These are phyloP conservation scores for Neelides sp. DNA, from an alignment of 1,140 invertebrate species.

Conservation along the genomic window DNA sequence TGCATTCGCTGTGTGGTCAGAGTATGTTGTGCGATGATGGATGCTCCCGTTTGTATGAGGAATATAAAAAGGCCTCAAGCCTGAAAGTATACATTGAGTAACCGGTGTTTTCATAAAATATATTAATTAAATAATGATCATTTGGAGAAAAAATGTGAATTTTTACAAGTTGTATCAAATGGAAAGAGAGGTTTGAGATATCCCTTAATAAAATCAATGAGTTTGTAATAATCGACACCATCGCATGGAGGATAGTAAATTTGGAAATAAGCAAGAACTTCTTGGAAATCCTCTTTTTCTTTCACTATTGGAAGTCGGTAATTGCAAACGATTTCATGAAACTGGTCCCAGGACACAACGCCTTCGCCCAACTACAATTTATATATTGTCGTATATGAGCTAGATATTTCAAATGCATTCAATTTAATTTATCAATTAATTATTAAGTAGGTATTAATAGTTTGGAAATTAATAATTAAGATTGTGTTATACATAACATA, in stretches of 20 bases:
- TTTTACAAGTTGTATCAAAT: constrained; percentile 19
- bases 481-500: too few relatives aligned
- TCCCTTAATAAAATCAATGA: constrained; percentile 26
- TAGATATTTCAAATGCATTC: too few relatives aligned
- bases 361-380: constrained; percentile 21
- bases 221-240: constrained; percentile 18
- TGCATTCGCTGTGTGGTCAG: constrained; percentile 19
- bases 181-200: constrained; percentile 20
- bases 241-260: constrained; percentile 27
- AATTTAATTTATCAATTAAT: too few relatives aligned
- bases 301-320: constrained; percentile 7
- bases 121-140: background rate
- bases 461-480: too few relatives aligned
- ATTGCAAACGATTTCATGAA: constrained; percentile 7
- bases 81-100: constrained; percentile 17
- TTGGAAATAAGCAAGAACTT: constrained; percentile 12
- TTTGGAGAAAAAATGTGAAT: background rate
- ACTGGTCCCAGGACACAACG: constrained; percentile 19
- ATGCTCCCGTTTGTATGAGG: constrained; percentile 23
- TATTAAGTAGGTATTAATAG: too few relatives aligned
- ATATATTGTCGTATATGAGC: too few relatives aligned
- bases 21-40: constrained; percentile 28
- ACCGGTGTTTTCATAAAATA: constrained; percentile 5
- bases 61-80: constrained; percentile 18
- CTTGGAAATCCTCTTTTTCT: constrained; percentile 16